These are phyloP conservation scores for Danio kyathit DNA, from an alignment of 2,797 vertebrate species.

Conservation along the genomic window DNA sequence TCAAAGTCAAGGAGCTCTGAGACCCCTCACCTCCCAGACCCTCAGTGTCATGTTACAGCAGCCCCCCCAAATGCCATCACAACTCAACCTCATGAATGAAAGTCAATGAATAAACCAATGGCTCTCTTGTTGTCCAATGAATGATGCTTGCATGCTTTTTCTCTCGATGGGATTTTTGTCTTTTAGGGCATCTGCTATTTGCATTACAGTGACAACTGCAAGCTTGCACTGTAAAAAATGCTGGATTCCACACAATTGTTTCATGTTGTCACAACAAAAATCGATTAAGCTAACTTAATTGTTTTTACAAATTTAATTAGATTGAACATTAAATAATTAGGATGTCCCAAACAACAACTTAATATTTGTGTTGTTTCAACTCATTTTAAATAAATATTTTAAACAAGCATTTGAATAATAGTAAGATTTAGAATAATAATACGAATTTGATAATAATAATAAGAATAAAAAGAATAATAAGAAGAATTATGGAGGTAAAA, in stretches of 20 bases:
- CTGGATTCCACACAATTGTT: too few species aligned
- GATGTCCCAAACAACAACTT: neutral
- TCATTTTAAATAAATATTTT: too few species aligned
- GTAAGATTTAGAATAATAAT: neutral
- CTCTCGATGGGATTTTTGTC: neutral
- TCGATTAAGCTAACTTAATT: too few species aligned
- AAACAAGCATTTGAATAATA: too few species aligned
- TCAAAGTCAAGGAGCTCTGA: constrained; percentile 55
- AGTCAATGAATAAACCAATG: constrained; percentile 33
- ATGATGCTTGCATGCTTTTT: constrained; percentile 22
- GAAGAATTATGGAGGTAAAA: neutral
- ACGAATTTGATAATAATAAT: too few species aligned
- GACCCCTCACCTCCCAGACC: constrained; percentile 63
- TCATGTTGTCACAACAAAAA: too few species aligned
- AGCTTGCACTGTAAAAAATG: neutral
- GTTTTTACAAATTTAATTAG: too few species aligned
- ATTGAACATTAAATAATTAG: neutral
- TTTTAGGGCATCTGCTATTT: neutral
- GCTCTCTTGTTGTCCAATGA: neutral
- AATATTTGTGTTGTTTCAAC: too few species aligned
- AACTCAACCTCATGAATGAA: constrained; percentile 61
- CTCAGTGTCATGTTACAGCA: constrained; percentile 59
- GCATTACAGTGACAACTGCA: neutral
- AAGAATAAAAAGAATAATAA: too few species aligned
- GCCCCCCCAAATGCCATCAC: constrained; percentile 36